Evolutionary conservation across 2,113 vertebrate species (phyloP), one percentile per base, ranked within the genome.

Genomic region (Paracanthobrama guichenoti): DNA sequence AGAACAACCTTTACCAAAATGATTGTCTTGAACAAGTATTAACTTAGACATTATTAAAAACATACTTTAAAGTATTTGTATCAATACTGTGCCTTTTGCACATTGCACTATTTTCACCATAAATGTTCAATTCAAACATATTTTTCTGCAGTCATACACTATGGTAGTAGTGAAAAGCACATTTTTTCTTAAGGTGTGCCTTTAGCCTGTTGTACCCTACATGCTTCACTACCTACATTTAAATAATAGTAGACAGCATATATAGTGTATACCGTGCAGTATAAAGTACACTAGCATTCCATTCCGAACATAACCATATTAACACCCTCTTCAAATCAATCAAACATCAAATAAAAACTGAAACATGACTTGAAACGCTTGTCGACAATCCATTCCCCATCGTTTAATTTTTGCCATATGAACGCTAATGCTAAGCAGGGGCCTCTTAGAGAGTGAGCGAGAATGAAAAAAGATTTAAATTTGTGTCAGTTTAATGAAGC

Each of bases 401-500:
- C 55, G 8, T 84, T 84, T 35, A 24, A 24, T 83, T 64, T 85
- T 71, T 20, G 10, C 10, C 35, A 53, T 6, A 67, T 44, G 78
- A 66, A 80, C 57, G 39, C 67, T 55, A 88, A 86, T 85, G 83
- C 60, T 85, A 87, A 85, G 39, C 39, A 74, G 82, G 11, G 31
- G 48, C n/a, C 76, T 84, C 48, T 55, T 16, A 79, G 42, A 39
- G 22, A 60, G 35, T 75, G 46, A 75, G 31, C 4, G 2, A 84
- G 60, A 84, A 82, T 16, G n/a, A 18, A 66, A 55, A 24, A 73
- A 28, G 48, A 86, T 85, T 69, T 79, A 79, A 79, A 87, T 79
- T 66, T 82, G 78, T 71, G 74, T 86, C 67, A 71, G 73, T 87
- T 88, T 90, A 86, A 88, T 88, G 84, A 87, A 86, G 86, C 55